Evolutionary conservation across 2,113 vertebrate genomes (phyloP).

Genomic region (Globicephala melas): DNA sequence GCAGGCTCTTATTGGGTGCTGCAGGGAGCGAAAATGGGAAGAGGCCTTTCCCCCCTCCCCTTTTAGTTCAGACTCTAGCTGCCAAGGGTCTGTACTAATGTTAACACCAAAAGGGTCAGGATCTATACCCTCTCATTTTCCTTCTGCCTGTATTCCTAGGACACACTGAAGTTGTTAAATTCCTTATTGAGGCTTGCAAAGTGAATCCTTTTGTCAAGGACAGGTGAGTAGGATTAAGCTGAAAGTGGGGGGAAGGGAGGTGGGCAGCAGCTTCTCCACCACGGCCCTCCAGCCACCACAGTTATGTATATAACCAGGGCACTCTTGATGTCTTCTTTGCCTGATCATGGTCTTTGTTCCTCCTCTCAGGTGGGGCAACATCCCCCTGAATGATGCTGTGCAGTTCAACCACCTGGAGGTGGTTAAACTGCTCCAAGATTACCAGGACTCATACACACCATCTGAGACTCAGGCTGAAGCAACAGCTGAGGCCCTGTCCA

Average conservation of each 20-base stretch:
- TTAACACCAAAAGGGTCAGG: neutral
- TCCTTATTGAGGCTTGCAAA: conserved; percentile 88
- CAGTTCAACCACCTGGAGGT: conserved; percentile 86
- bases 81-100: neutral
- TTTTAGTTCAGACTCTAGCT: neutral
- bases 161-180: conserved; percentile 88
- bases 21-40: neutral
- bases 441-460: conserved; percentile 80
- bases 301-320: no score
- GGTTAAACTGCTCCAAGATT: conserved; percentile 85
- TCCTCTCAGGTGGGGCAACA: conserved; percentile 88
- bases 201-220: conserved; percentile 90
- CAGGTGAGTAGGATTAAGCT: conserved; percentile 79
- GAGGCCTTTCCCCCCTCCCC: neutral
- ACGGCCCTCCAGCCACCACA: neutral
- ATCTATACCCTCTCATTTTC: neutral
- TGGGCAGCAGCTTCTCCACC: neutral
- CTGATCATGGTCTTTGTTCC: neutral
- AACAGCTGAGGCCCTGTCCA: conserved; percentile 68
- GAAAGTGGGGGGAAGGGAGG: neutral
- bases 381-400: conserved; percentile 87
- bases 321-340: neutral
- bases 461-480: conserved; percentile 51
- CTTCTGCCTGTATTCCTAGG: conserved; percentile 76
- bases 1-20: neutral